Conservation (phyloP, 1,140 invertebrate species). For the Brachionus asplanchnoidis region DNA sequence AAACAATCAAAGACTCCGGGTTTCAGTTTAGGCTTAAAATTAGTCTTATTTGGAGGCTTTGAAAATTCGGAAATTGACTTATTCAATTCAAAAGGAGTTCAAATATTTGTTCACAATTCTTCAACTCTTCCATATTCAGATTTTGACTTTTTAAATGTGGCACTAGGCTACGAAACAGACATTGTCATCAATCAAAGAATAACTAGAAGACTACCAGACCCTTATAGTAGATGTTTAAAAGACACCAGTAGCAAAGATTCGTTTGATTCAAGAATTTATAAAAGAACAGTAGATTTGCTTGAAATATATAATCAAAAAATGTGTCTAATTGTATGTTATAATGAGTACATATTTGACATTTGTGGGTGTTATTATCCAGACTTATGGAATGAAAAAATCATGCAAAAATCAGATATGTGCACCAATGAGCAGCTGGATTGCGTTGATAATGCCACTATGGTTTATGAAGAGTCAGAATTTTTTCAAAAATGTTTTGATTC, state of each 20-base stretch:
- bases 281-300: background rate
- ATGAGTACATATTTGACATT: background rate
- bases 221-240: background rate
- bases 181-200: background rate
- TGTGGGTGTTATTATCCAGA: background rate
- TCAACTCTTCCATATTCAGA: background rate
- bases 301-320: slow-evolving; percentile 6
- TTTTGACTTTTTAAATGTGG: background rate
- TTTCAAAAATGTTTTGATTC: background rate
- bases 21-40: background rate
- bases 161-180: background rate
- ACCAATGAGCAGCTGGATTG: background rate
- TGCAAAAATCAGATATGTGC: no score
- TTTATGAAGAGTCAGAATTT: background rate
- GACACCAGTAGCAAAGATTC: background rate
- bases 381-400: background rate
- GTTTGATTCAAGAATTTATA: background rate
- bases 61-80: background rate
- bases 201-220: background rate
- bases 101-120: background rate
- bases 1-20: background rate
- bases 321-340: background rate
- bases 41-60: background rate
- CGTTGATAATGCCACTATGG: background rate
- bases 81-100: background rate